Evolutionary conservation across 35 echinoderm and acorn worm genomes (phyloP), one percentile per base, ranked within the genome.

Genomic region (Eucidaris tribuloides): DNA sequence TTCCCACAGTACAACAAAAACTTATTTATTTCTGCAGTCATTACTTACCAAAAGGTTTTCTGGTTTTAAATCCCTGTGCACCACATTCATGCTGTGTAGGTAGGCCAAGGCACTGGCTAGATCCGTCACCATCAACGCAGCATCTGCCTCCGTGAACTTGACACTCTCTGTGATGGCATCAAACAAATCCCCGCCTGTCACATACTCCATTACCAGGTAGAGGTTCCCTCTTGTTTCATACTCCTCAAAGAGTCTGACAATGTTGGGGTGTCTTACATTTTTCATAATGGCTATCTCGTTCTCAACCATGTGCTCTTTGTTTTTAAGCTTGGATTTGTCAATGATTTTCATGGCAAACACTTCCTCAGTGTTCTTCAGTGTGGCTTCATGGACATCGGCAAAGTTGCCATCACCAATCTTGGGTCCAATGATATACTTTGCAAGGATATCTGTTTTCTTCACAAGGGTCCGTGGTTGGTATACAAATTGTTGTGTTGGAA

Each of bases 161-260:
- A 99, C 87, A 55, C 96, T 99, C 36, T 99, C 96, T 40, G 91
- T 99, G 71, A 99, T 99, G 7, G 96, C 96, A 76, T 99, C 96
- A 81, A 99, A 99, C 23, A 99, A 48, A 62, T 99, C 96, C 4
- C 96, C 96, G 28, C 96, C 96, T 22, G 77, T 79, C 19, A 99
- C 83, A 28, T 87, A 99, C 39, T 99, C 96, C 96, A 99, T 99
- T n/a, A 99, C 77, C 5, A 99, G 58, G 55, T 90, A 99, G 66
- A 99, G 93, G 62, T 99, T 81, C 6, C 92, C 83, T 3, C 83
- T 63, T 3, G 96, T 99, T 58, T 99, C 96, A 34, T 83, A 86
- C 62, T 99, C 96, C 86, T 99, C 96, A 79, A 86, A 90, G 25
- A 99, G 82, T 37, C 87, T 80, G 18, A 93, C 87, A 79, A 99